phyloP scores from a whole-genome alignment of 2,113 vertebrate species.

The Indri indri region DNA sequence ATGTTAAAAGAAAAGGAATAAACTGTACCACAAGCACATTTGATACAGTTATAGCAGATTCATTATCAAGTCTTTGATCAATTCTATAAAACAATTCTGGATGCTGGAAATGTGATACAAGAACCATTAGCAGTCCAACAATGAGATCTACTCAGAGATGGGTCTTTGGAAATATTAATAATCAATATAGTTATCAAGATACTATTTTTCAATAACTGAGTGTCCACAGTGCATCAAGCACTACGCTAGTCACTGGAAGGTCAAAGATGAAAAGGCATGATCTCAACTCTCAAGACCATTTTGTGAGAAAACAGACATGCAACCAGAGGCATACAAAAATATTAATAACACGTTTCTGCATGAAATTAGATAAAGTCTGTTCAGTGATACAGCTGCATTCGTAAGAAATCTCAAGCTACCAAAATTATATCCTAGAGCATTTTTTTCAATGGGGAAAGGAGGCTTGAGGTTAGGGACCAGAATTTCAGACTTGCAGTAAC shows the following conservation, averaged over 20 bases:
- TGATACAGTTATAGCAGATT: not conserved
- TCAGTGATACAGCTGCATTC: not conserved
- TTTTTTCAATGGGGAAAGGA: not conserved
- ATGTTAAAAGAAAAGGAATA: not conserved
- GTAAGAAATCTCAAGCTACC: not conserved
- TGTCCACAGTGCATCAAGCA: not conserved
- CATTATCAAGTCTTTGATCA: not conserved
- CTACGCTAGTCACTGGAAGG: not conserved
- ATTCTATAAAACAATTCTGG: constrained; percentile 30
- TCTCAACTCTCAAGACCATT: not conserved
- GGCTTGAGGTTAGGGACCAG: not conserved
- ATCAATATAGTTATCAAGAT: not conserved
- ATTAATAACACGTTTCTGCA: not conserved
- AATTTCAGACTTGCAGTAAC: not conserved
- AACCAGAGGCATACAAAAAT: not conserved
- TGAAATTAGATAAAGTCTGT: not conserved
- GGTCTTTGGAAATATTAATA: not conserved
- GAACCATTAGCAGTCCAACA: not conserved
- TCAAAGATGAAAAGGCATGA: not conserved
- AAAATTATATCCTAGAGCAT: not conserved
- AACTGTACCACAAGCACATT: not conserved
- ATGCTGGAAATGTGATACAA: not conserved
- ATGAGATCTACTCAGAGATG: not conserved
- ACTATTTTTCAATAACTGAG: not conserved
- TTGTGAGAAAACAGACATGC: not conserved